phyloP scores from a whole-genome alignment of 2,888 invertebrate species.

The Furcula furcula region DNA sequence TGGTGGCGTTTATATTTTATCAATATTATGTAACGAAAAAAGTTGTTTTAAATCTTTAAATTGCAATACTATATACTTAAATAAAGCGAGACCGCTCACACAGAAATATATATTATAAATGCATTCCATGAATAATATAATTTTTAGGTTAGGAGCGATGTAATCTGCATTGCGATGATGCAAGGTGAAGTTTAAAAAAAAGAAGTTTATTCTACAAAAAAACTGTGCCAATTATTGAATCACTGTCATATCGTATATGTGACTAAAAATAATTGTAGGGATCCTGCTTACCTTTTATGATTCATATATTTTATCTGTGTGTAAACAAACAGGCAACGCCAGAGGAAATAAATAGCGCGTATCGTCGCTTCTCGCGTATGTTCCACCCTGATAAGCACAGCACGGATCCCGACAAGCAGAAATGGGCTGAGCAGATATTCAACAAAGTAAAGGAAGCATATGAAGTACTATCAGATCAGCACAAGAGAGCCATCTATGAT shows the following conservation, averaged over 20 bases:
- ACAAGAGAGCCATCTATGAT: slow-evolving; percentile 97
- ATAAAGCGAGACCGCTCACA: no score
- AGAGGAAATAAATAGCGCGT: slow-evolving; percentile 97
- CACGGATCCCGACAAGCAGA: slow-evolving; percentile 89
- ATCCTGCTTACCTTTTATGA: no score
- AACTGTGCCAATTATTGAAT: no score
- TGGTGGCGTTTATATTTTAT: slow-evolving; percentile 35
- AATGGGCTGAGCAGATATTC: slow-evolving; percentile 95
- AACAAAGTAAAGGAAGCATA: slow-evolving; percentile 96
- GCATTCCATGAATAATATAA: not conserved
- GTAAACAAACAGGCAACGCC: slow-evolving; percentile 87
- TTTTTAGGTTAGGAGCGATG: slow-evolving; percentile 41
- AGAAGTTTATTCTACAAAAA: no score
- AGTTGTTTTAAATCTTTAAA: slow-evolving; percentile 11
- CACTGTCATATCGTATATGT: no score
- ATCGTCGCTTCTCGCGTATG: slow-evolving; percentile 93
- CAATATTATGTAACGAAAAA: slow-evolving; percentile 39
- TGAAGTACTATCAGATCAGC: slow-evolving; percentile 96
- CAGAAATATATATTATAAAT: no score
- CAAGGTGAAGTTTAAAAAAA: no score
- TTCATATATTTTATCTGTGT: no score
- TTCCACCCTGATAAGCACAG: slow-evolving; percentile 99
- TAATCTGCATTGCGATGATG: slow-evolving; percentile 2
- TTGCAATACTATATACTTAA: no score
- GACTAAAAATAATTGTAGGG: no score